These are phyloP conservation scores for Lampris megalopsis DNA, from an alignment of 2,113 vertebrate genomes.

Conservation along the genomic window DNA sequence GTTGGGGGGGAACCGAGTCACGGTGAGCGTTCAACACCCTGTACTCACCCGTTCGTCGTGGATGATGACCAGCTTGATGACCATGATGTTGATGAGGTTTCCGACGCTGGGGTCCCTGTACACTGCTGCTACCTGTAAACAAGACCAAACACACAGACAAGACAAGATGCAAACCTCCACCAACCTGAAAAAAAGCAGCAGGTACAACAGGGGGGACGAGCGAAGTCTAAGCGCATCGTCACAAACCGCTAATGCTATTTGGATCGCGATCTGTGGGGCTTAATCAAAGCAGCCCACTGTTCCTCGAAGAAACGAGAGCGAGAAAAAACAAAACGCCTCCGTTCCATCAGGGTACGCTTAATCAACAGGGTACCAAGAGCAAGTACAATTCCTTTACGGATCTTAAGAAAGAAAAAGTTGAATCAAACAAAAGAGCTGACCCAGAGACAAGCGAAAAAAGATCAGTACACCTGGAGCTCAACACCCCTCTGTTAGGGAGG, in stretches of 20 bases:
- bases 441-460: constrained; percentile 51
- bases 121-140: constrained; percentile 93
- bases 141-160: constrained; percentile 73
- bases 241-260: background rate
- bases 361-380: constrained; percentile 59
- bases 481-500: constrained; percentile 31
- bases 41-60: constrained; percentile 93
- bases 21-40: constrained; percentile 32
- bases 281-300: constrained; percentile 46
- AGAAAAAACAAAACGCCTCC: constrained; percentile 27
- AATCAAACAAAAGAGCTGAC: constrained; percentile 30
- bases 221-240: constrained; percentile 2
- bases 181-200: constrained; percentile 37
- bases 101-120: constrained; percentile 96
- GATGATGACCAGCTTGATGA: constrained; percentile 94
- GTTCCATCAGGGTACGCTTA: constrained; percentile 48
- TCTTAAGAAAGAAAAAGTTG: constrained; percentile 11
- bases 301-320: constrained; percentile 30
- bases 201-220: background rate
- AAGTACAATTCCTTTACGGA: constrained; percentile 49
- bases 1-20: constrained; percentile 21
- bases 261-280: constrained; percentile 25
- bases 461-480: constrained; percentile 26
- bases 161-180: constrained; percentile 72
- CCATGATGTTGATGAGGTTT: constrained; percentile 96